Base-by-base conservation (phyloP, 2,797 vertebrate species). In the Cirrhinus molitorella region DNA sequence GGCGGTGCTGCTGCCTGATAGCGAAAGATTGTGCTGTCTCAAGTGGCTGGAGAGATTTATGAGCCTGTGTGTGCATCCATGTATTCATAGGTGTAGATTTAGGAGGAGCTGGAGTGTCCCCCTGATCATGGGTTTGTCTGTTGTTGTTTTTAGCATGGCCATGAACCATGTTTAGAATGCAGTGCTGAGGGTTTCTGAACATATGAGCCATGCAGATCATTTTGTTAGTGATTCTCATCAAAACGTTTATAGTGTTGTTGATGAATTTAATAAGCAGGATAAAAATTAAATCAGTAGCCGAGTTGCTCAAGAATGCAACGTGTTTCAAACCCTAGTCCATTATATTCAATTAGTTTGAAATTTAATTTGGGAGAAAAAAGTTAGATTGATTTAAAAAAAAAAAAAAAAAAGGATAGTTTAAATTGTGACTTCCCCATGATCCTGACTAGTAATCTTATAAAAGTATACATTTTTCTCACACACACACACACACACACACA, bases 21-120 rank as follows among this genome's bases (percentile, higher is more conserved):
- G 82, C 79, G 77, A 90, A 91, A 90, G 86, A 92, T 88, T 92
- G 90, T 78, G 87, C 89, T 91, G 85, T 90, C 91, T 92, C 89
- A 93, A 88, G 88, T 61, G 87, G 43, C 74, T 85, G 80, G 55
- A 55, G 73, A 90, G 89, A 93, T 93, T 92, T 92, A 92, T 92
- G 85, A 85, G 84, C 59, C 68, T 80, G 53, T 67, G 6, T 53
- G 31, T 65, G 31, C 14, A 77, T 82, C 47, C 51, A 68, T 68
- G 53, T 77, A 55, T 51, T 59, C 45, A 40, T 43, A 28, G 31
- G 31, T 40, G 23, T 57, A 51, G 55, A 81, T 81, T 21, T 21
- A 74, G 25, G n/a, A 6, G 40, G 5, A 65, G 11, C 28, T 47
- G 19, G 28, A 49, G 59, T 63, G 55, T 63, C 28, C 14, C 3